phyloP scores from a whole-genome alignment of 2,113 vertebrate genomes.

The Nannobrachium achirus region DNA sequence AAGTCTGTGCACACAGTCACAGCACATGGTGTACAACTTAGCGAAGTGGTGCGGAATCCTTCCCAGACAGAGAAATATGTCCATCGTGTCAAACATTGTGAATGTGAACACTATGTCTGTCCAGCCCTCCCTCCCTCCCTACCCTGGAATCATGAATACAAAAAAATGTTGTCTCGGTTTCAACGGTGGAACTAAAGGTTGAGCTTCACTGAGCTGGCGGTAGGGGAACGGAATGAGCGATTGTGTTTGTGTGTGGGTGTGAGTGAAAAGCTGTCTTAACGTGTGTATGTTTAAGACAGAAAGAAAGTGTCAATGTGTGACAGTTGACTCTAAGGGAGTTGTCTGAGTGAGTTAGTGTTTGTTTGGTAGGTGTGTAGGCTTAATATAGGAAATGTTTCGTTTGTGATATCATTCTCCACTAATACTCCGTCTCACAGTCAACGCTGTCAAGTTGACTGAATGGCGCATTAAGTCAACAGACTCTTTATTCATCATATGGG shows the following conservation, averaged over 20 bases:
- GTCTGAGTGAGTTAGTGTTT: constrained; percentile 54
- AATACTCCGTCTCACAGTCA: background rate
- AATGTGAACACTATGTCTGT: constrained; percentile 40
- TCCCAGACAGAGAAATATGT: constrained; percentile 57
- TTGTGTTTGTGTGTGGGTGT: constrained; percentile 25
- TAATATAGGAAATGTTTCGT: constrained; percentile 24
- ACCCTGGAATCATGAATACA: constrained; percentile 60
- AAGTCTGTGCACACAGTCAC: background rate
- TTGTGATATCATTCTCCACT: constrained; percentile 11
- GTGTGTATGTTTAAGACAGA: background rate
- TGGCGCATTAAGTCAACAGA: constrained; percentile 1
- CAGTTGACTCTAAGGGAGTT: constrained; percentile 50
- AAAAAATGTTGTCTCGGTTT: constrained; percentile 63
- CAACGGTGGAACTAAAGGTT: constrained; percentile 46
- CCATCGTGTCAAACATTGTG: constrained; percentile 51
- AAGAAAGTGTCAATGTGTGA: constrained; percentile 11
- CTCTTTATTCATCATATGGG: constrained; percentile 6
- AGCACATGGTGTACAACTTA: constrained; percentile 39
- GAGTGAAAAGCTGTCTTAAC: constrained; percentile 17
- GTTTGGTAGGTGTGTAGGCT: constrained; percentile 54
- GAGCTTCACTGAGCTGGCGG: constrained; percentile 51
- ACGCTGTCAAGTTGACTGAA: constrained; percentile 8
- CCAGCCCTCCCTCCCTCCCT: constrained; percentile 40
- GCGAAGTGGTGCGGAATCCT: constrained; percentile 38
- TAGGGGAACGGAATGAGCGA: constrained; percentile 40